Conservation (phyloP, 2,113 vertebrate genomes). For the Athene noctua region DNA sequence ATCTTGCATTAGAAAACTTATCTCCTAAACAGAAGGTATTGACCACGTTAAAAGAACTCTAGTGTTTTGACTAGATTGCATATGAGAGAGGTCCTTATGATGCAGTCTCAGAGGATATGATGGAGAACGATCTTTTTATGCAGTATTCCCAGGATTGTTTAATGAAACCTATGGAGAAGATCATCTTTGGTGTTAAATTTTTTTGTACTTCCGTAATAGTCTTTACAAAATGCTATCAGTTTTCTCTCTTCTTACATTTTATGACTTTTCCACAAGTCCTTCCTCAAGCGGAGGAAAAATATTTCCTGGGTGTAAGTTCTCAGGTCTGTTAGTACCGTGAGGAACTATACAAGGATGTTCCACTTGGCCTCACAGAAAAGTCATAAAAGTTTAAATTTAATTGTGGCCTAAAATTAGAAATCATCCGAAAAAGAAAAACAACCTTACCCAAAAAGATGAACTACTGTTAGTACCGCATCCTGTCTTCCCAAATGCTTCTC, state of each 20-base stretch:
- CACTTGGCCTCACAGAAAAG: background rate
- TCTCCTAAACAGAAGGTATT: background rate
- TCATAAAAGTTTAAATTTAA: background rate
- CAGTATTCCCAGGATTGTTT: background rate
- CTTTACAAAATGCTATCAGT: background rate
- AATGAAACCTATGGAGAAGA: background rate
- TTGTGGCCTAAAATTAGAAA: background rate
- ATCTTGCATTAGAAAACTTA: background rate
- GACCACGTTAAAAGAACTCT: background rate
- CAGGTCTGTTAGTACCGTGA: background rate
- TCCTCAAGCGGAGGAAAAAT: background rate
- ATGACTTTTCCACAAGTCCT: background rate
- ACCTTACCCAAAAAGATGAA: background rate
- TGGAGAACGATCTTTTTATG: background rate
- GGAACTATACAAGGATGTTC: background rate
- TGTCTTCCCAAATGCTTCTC: background rate
- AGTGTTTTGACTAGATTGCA: background rate
- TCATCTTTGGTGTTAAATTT: background rate
- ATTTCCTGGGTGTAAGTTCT: background rate
- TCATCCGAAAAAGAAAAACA: background rate
- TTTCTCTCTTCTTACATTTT: background rate
- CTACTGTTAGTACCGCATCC: rapidly evolving
- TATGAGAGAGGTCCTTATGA: background rate
- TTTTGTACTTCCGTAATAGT: background rate
- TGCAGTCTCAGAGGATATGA: background rate